phyloP scores from a whole-genome alignment of 2,797 vertebrate genomes.

The Rhodeus uyekii region DNA sequence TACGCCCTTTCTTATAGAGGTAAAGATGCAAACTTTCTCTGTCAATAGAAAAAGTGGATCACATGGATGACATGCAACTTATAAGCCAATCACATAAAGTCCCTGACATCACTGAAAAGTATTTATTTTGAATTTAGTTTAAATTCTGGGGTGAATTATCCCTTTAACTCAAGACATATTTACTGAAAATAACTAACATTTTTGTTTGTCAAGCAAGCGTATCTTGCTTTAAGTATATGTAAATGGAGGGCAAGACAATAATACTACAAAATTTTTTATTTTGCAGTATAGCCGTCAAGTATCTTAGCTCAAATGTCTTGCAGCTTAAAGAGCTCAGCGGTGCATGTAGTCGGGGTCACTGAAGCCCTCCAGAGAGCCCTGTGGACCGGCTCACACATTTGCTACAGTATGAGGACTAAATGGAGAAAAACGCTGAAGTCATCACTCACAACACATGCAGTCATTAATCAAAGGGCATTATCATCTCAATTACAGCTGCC shows the following conservation, averaged over 20 bases:
- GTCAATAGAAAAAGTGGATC: neutral
- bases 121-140: no score
- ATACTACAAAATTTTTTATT: neutral
- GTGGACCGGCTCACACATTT: slow-evolving; percentile 7
- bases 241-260: neutral
- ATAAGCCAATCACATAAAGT: no score
- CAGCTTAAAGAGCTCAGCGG: neutral
- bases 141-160: no score
- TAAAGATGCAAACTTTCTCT: neutral
- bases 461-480: slow-evolving; percentile 17
- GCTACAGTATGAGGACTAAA: neutral
- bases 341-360: neutral
- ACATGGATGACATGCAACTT: neutral
- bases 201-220: neutral
- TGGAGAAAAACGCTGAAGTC: neutral
- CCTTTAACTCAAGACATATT: neutral
- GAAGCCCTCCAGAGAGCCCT: slow-evolving; percentile 14
- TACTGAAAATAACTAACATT: neutral
- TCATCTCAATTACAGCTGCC: slow-evolving; percentile 9
- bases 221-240: neutral
- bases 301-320: neutral
- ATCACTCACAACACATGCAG: slow-evolving; percentile 19
- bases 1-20: no score
- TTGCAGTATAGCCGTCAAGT: neutral
- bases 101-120: no score